Evolutionary conservation across 2,797 vertebrate genomes (phyloP).

Genomic region (Ctenochaetus hawaiiensis): DNA sequence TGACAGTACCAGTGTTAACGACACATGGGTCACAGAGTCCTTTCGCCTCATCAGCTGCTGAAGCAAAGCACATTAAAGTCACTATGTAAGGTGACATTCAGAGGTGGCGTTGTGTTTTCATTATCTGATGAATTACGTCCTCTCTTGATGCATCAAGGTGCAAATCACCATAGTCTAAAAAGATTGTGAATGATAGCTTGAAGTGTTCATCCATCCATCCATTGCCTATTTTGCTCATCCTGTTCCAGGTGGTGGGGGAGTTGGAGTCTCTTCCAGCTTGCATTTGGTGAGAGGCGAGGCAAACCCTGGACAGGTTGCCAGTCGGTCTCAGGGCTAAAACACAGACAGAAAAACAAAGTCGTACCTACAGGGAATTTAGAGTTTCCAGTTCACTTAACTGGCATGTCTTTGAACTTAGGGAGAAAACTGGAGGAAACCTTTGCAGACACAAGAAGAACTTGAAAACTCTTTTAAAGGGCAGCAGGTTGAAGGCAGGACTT

Average conservation of each 20-base stretch:
- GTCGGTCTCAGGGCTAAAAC: slow-evolving; percentile 42
- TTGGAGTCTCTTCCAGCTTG: slow-evolving; percentile 1
- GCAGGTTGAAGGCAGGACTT: slow-evolving; percentile 4
- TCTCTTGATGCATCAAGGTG: slow-evolving; percentile 31
- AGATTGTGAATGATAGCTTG: slow-evolving; percentile 37
- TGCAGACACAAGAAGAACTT: slow-evolving; percentile 30
- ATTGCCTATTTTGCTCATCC: slow-evolving; percentile 15
- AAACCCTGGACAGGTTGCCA: slow-evolving; percentile 54
- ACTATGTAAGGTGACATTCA: slow-evolving; percentile 54
- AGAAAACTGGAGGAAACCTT: slow-evolving; percentile 34
- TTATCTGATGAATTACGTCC: slow-evolving; percentile 38
- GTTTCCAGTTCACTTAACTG: slow-evolving; percentile 64
- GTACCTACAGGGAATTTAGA: slow-evolving; percentile 58
- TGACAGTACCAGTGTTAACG: slow-evolving; percentile 46
- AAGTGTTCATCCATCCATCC: slow-evolving; percentile 24
- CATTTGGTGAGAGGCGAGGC: slow-evolving; percentile 12
- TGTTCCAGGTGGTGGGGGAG: slow-evolving; percentile 7
- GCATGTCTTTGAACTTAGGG: slow-evolving; percentile 48
- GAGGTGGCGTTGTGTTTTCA: slow-evolving; percentile 42
- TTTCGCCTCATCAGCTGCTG: slow-evolving; percentile 46
- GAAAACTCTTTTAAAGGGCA: slow-evolving; percentile 22
- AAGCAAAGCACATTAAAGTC: slow-evolving; percentile 36
- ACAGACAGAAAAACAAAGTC: slow-evolving; percentile 59
- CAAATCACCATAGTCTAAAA: slow-evolving; percentile 31
- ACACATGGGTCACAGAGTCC: slow-evolving; percentile 35